phyloP scores from a whole-genome alignment of 35 echinoderm and acorn worm genomes.

The Nesometra sesokonis region DNA sequence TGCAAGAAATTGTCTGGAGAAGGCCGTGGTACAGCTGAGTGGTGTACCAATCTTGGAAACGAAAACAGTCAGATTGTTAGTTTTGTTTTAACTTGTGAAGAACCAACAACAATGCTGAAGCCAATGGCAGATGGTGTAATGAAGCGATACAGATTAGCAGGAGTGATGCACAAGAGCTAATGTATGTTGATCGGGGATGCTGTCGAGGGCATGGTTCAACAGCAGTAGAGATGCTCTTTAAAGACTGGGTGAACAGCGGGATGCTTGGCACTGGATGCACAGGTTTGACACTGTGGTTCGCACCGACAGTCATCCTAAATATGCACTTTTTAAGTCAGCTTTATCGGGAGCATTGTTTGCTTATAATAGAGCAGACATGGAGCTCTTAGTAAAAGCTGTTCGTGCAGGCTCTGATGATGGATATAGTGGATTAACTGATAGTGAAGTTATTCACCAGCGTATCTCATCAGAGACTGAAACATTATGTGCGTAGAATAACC shows the following conservation, averaged over 20 bases:
- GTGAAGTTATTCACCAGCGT: background rate
- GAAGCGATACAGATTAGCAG: conserved; percentile 10
- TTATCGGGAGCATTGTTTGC: conserved; percentile 33
- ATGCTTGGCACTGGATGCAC: conserved; percentile 24
- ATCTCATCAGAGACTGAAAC: background rate
- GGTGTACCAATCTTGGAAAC: too few relatives aligned
- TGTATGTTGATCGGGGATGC: conserved; percentile 41
- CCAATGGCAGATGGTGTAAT: conserved; percentile 2
- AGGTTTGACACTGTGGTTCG: conserved; percentile 31
- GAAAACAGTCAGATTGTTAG: too few relatives aligned
- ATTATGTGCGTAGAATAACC: conserved; percentile 2
- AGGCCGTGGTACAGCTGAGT: too few relatives aligned
- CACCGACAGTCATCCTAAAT: conserved; percentile 26
- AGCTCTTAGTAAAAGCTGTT: conserved; percentile 13
- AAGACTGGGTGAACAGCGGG: conserved; percentile 16
- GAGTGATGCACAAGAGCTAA: conserved; percentile 7
- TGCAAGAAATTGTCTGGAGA: too few relatives aligned
- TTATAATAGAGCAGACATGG: conserved; percentile 41
- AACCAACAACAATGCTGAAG: too few relatives aligned
- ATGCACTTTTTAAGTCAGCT: too few relatives aligned
- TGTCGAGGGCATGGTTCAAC: conserved; percentile 9
- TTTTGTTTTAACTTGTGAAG: too few relatives aligned
- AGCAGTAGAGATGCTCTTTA: too few relatives aligned
- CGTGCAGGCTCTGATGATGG: conserved; percentile 8
- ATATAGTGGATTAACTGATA: conserved; percentile 17